phyloP scores from a whole-genome alignment of 2,797 vertebrate genomes.

The Clarias fuscus region DNA sequence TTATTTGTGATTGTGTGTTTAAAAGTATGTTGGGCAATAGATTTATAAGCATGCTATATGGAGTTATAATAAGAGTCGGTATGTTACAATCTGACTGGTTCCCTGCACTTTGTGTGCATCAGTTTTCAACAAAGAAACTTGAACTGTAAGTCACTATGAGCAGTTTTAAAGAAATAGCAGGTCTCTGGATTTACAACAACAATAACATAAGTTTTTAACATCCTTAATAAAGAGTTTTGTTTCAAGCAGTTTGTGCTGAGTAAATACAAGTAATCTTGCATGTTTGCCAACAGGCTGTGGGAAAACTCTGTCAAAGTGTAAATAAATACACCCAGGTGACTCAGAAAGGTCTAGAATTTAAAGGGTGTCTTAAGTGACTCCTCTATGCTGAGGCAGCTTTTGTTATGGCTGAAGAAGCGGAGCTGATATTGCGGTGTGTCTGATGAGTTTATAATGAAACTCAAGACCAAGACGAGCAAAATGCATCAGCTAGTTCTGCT shows the following conservation, averaged over 20 bases:
- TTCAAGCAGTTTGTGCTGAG: not conserved
- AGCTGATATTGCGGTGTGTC: slow-evolving; percentile 41
- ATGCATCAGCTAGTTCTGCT: slow-evolving; percentile 40
- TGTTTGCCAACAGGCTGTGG: not conserved
- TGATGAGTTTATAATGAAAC: slow-evolving; percentile 53
- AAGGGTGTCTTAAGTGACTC: slow-evolving; percentile 30
- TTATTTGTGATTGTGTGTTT: not conserved
- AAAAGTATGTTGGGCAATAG: not conserved
- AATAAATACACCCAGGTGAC: too few species aligned
- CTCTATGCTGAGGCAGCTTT: slow-evolving; percentile 35
- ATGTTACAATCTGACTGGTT: not conserved
- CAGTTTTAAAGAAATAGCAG: not conserved
- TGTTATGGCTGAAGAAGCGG: slow-evolving; percentile 35
- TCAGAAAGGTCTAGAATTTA: not conserved
- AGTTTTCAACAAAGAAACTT: not conserved
- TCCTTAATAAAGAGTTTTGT: not conserved
- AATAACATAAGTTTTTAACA: not conserved
- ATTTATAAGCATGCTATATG: too few species aligned
- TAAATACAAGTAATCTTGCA: not conserved
- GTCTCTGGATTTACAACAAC: not conserved
- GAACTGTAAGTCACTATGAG: not conserved
- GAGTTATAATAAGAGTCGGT: not conserved
- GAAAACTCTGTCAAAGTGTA: not conserved
- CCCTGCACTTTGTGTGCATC: not conserved
- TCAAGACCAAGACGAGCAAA: slow-evolving; percentile 31